Evolutionary conservation across 2,888 invertebrate species (phyloP).

Genomic region (Keiferia lycopersicella): DNA sequence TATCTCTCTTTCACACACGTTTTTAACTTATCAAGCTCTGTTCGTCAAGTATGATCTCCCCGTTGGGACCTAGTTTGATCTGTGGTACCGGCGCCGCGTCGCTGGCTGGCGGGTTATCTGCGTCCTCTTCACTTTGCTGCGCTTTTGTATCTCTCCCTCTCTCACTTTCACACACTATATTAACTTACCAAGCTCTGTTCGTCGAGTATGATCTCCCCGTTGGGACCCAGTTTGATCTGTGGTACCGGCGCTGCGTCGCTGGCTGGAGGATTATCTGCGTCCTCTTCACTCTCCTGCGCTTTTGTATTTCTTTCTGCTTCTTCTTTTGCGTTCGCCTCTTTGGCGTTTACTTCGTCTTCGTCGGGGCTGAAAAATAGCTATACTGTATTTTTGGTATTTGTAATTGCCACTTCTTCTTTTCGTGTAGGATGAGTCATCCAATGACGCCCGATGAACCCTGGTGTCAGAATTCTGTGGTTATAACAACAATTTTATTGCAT

Average conservation of each 20-base stretch:
- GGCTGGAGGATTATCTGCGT: conserved; percentile 42
- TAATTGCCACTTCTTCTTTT: too few species aligned
- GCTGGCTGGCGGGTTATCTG: conserved; percentile 41
- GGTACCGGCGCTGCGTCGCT: conserved; percentile 84
- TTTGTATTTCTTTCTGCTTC: conserved; percentile 42
- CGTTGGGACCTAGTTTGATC: conserved; percentile 92
- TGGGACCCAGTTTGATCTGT: conserved; percentile 91
- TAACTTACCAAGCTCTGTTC: conserved; percentile 87
- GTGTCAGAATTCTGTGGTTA: too few species aligned
- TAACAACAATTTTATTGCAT: too few species aligned
- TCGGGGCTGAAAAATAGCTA: conserved; percentile 51
- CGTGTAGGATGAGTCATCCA: too few species aligned
- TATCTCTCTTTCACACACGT: conserved; percentile 49
- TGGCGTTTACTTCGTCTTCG: conserved; percentile 62
- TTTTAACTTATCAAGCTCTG: conserved; percentile 84
- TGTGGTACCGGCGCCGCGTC: conserved; percentile 87
- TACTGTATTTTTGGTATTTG: not conserved
- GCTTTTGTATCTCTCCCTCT: conserved; percentile 39
- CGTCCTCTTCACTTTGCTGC: conserved; percentile 36
- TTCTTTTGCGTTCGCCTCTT: conserved; percentile 60
- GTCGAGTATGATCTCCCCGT: conserved; percentile 92
- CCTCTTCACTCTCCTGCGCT: conserved; percentile 37
- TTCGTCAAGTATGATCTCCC: conserved; percentile 92
- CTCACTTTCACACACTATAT: conserved; percentile 47
- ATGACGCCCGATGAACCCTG: too few species aligned